A percentile compares a stretch with the other conserved stretches of the same genome.
These are phyloP conservation scores for Xylocopa sonorina DNA, from an alignment of 1,140 invertebrate species.

Conservation along the genomic window DNA sequence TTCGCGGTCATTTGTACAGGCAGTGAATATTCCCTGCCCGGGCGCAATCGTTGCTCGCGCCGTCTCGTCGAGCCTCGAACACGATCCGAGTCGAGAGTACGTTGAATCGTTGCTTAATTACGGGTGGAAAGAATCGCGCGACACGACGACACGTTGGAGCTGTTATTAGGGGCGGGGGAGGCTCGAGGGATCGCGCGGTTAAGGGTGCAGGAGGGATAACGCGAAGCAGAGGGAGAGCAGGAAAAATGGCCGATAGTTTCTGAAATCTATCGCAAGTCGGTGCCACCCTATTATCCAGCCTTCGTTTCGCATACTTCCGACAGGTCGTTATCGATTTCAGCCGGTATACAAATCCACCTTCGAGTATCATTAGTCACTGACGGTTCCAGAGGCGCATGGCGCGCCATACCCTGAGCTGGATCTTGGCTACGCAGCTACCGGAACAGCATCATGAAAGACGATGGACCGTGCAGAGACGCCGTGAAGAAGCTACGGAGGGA, in stretches of 20 bases:
- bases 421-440: constrained; percentile 22
- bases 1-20: constrained; percentile 67
- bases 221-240: too few relatives aligned
- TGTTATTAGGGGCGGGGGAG: too few relatives aligned
- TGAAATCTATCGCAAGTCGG: constrained; percentile 49
- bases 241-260: too few relatives aligned
- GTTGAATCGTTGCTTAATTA: too few relatives aligned
- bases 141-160: too few relatives aligned
- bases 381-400: constrained; percentile 64
- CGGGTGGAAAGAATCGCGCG: too few relatives aligned
- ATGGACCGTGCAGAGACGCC: too few relatives aligned
- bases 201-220: too few relatives aligned
- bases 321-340: constrained; percentile 73
- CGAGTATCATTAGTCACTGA: constrained; percentile 74
- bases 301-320: constrained; percentile 16
- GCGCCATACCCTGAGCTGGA: constrained; percentile 50
- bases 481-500: not conserved
- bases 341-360: constrained; percentile 75
- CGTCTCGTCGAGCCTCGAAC: constrained; percentile 17
- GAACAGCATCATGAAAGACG: too few relatives aligned
- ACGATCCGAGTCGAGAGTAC: too few relatives aligned
- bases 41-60: constrained; percentile 13
- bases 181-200: too few relatives aligned
- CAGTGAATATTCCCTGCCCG: constrained; percentile 53
- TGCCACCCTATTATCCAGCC: constrained; percentile 33